A percentile compares a stretch with the other conserved stretches of the same genome.
Evolutionary conservation across 1,140 invertebrate genomes (phyloP).

Genomic region (Apocrypta bakeri): DNA sequence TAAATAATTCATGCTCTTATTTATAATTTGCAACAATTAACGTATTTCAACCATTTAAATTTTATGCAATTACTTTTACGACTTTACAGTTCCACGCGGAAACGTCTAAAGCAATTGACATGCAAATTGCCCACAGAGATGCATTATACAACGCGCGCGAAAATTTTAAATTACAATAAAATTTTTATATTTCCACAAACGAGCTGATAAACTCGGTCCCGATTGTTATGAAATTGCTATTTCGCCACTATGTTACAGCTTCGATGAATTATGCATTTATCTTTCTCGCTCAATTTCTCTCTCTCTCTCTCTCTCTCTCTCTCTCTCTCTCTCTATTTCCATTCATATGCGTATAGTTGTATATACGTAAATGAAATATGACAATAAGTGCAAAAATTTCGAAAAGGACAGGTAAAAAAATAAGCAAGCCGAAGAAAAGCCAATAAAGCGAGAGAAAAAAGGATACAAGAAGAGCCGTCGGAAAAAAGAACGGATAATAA

Average conservation of each 20-base stretch:
- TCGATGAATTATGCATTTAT: background rate
- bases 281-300: background rate
- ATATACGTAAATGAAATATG: background rate
- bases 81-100: constrained; percentile 15
- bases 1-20: constrained; percentile 40
- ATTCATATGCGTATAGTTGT: background rate
- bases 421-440: background rate
- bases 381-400: constrained; percentile 9
- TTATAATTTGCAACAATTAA: constrained; percentile 35
- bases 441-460: constrained; percentile 15
- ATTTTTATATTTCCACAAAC: background rate
- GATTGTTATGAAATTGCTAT: background rate
- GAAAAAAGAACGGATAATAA: constrained; percentile 38
- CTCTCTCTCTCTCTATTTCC: too few relatives aligned
- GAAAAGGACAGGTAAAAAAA: background rate
- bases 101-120: constrained; percentile 27
- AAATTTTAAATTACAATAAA: constrained; percentile 9
- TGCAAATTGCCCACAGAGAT: constrained; percentile 7
- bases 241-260: background rate
- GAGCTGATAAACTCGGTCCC: background rate
- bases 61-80: constrained; percentile 26
- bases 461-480: background rate
- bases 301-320: background rate
- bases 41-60: constrained; percentile 27
- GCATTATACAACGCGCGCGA: constrained; percentile 7